Base-by-base conservation (phyloP, 2,888 invertebrate species). In the Brachyptera putata region DNA sequence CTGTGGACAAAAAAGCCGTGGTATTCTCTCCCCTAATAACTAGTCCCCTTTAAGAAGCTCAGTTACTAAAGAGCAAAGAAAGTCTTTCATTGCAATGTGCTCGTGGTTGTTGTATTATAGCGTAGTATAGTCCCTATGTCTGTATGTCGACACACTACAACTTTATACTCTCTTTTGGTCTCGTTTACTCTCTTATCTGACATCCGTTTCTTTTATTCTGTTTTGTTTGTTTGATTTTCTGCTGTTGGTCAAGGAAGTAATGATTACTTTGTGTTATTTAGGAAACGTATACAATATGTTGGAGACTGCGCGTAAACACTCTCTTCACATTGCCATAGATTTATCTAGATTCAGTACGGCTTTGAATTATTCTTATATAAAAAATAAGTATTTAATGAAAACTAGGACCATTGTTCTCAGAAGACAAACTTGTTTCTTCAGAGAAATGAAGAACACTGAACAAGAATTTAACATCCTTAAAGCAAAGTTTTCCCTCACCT, bases 401-500 rank as follows among this genome's bases (percentile, higher is more conserved):
- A n/a, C n/a, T n/a, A n/a, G n/a, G n/a, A 53, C 34, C 34, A 53
- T 36, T 34, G 53, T 36, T 36, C 18, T 21, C 34, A 21, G 21
- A 34, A 13, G 53, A 53, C 53, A 18, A 50, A 50, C 53, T 36
- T 53, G 14, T 22, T 14, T 46, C 21, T 46, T 46, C 46, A 46
- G 46, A n/a, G n/a, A 53, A 53, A 53, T 53, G 53, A 53, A 53
- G 53, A 53, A 53, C 34, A 36, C 53, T 53, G 36, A 36, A 53
- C 53, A 49, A 49, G 49, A 49, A 25, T 26, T n/a, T n/a, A n/a
- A n/a, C n/a, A n/a, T 24, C 2, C 16, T 30, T 36, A 34, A 30
- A 53, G 34, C 34, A 53, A 53, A 53, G 53, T 53, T 53, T n/a
- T 30, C 53, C 36, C 36, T n/a, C 53, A 53, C 53, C 53, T 53